phyloP scores from a whole-genome alignment of 2,888 invertebrate genomes.

The Erebia ligea region DNA sequence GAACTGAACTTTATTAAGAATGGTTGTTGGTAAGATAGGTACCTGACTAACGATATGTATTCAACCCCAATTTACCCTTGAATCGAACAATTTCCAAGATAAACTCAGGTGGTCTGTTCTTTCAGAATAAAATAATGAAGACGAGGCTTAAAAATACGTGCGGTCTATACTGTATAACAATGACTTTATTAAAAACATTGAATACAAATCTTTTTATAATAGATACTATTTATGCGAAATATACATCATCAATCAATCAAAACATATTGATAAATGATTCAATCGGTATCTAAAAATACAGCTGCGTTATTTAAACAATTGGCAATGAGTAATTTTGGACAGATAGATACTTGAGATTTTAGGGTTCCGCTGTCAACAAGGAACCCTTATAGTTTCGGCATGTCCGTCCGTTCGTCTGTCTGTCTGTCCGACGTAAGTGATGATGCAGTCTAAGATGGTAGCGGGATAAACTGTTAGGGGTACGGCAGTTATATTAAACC shows the following conservation, averaged over 20 bases:
- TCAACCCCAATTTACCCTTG: too few species aligned
- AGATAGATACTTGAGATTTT: background rate
- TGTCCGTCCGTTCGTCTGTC: too few species aligned
- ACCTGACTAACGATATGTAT: too few species aligned
- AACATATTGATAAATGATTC: conserved; percentile 34
- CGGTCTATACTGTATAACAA: background rate
- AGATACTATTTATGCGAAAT: conserved; percentile 28
- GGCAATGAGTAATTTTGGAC: background rate
- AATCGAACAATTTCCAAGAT: background rate
- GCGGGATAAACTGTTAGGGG: too few species aligned
- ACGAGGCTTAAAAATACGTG: too few species aligned
- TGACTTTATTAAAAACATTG: conserved; percentile 31
- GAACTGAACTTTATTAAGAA: too few species aligned
- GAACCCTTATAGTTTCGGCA: too few species aligned
- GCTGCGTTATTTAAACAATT: conserved; percentile 25
- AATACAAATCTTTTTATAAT: conserved; percentile 28
- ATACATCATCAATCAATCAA: conserved; percentile 34
- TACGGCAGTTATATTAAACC: too few species aligned
- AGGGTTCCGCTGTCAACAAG: too few species aligned
- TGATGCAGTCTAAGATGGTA: too few species aligned
- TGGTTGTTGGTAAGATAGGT: too few species aligned
- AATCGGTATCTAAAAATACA: conserved; percentile 34
- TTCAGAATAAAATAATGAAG: background rate
- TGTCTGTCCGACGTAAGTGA: too few species aligned
- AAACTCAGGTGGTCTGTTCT: background rate